Evolutionary conservation across 2,113 vertebrate genomes (phyloP).

Genomic region (Sphyrna mokarran): DNA sequence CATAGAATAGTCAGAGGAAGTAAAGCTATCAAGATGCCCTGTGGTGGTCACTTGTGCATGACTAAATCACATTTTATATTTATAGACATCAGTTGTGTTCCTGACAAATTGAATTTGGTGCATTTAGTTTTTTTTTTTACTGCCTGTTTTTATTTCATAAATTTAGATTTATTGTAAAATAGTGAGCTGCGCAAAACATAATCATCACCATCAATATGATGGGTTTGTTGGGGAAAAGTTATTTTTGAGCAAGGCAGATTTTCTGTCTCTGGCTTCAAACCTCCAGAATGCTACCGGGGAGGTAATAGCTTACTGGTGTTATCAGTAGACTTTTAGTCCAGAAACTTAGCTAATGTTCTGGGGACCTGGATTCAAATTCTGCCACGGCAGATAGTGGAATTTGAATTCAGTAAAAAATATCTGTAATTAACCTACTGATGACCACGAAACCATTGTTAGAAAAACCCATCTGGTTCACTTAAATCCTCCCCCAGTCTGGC

Average conservation of each 20-base stretch:
- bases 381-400: no score
- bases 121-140: neutral
- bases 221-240: neutral
- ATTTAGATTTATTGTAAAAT: neutral
- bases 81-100: neutral
- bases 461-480: no score
- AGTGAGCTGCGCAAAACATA: neutral
- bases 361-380: no score
- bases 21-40: neutral
- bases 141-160: neutral
- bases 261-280: neutral
- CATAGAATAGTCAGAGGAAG: no score
- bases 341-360: no score
- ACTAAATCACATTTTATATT: neutral
- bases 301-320: no score
- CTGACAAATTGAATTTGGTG: neutral
- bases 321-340: no score
- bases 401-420: no score
- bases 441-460: no score
- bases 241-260: neutral
- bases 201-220: neutral
- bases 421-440: no score
- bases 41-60: neutral
- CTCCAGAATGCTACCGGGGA: neutral
- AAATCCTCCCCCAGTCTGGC: no score